phyloP scores from a whole-genome alignment of 2,888 invertebrate species.

The Leucophora obtusa region DNA sequence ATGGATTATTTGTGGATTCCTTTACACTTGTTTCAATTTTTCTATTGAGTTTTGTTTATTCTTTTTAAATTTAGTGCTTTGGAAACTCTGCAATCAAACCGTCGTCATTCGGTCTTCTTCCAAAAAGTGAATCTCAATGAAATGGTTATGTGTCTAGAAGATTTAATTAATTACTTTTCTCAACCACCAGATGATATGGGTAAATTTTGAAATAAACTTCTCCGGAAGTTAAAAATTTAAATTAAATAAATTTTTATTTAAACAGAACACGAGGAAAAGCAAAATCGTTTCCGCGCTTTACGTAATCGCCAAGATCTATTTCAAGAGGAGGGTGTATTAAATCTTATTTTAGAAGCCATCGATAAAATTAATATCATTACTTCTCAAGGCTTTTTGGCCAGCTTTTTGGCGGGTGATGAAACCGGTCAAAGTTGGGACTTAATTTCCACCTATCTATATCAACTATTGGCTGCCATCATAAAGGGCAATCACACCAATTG shows the following conservation, averaged over 20 bases:
- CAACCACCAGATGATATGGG: conserved; percentile 99
- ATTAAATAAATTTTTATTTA: conserved; percentile 1
- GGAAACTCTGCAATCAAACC: conserved; percentile 92
- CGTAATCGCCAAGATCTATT: conserved; percentile 99
- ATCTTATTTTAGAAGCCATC: conserved; percentile 98
- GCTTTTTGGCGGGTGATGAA: conserved; percentile 95
- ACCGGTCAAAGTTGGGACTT: conserved; percentile 95
- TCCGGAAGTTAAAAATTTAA: background rate
- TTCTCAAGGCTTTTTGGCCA: conserved; percentile 95
- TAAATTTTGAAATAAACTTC: conserved; percentile 75
- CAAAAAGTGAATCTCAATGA: conserved; percentile 95
- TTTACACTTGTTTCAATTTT: too few relatives aligned
- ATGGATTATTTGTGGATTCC: too few relatives aligned
- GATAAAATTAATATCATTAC: conserved; percentile 98
- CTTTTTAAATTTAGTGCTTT: conserved; percentile 85
- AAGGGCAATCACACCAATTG: conserved; percentile 99
- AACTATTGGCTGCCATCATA: conserved; percentile 97
- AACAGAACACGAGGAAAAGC: conserved; percentile 98
- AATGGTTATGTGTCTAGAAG: conserved; percentile 99
- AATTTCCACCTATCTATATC: conserved; percentile 97
- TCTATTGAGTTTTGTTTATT: too few relatives aligned
- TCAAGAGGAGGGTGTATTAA: conserved; percentile 99
- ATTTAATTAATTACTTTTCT: conserved; percentile 99
- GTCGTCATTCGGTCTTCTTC: conserved; percentile 92
- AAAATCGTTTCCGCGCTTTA: conserved; percentile 95